These are phyloP conservation scores for Petrolisthes manimaculis DNA, from an alignment of 2,888 invertebrate genomes.

Conservation along the genomic window DNA sequence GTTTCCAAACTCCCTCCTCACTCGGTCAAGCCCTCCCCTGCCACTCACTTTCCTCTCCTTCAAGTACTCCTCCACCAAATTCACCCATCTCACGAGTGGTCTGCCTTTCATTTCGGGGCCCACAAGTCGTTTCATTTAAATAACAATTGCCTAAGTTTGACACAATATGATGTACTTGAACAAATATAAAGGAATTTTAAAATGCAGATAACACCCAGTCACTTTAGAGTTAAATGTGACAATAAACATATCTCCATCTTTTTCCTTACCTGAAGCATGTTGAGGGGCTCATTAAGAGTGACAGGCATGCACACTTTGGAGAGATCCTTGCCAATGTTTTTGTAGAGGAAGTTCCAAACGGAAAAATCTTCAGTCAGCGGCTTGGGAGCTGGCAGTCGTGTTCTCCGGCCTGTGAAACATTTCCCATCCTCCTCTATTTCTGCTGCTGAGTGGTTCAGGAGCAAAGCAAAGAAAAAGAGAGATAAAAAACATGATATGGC, in stretches of 20 bases:
- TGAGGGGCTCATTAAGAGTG: constrained; percentile 85
- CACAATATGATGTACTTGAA: no score
- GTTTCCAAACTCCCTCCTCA: no score
- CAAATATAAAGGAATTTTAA: no score
- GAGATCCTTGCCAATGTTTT: constrained; percentile 88
- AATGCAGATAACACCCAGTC: no score
- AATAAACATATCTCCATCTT: background rate
- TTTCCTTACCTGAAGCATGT: constrained; percentile 75
- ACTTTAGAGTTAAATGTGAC: no score
- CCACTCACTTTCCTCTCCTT: no score
- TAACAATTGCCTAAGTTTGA: no score
- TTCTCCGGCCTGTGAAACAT: constrained; percentile 75
- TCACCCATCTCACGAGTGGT: no score
- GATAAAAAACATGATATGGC: background rate
- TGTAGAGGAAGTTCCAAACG: constrained; percentile 83
- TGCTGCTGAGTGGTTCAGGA: constrained; percentile 34
- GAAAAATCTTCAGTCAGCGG: constrained; percentile 83
- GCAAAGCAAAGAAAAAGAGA: background rate
- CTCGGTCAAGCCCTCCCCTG: no score
- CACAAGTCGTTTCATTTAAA: no score
- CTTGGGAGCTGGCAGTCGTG: constrained; percentile 79
- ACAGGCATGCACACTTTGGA: constrained; percentile 90
- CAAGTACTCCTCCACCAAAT: no score
- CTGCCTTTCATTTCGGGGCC: no score
- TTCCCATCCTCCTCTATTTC: constrained; percentile 62